phyloP scores from a whole-genome alignment of 1,140 invertebrate species.

The Hormaphis cornu region DNA sequence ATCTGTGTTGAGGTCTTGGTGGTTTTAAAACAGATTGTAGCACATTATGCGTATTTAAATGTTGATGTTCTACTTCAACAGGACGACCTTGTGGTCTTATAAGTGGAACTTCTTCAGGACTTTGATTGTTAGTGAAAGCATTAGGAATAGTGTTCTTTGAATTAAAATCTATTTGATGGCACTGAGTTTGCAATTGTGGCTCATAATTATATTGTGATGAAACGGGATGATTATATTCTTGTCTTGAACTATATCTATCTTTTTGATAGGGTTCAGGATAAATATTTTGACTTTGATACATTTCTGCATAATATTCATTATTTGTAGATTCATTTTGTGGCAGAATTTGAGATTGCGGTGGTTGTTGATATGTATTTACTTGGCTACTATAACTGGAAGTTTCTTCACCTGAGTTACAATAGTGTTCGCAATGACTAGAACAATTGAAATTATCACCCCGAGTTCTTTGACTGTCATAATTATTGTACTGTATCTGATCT shows the following conservation, averaged over 20 bases:
- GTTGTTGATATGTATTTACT: conserved; percentile 13
- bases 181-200: background rate
- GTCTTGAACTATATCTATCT: background rate
- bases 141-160: background rate
- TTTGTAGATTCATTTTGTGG: conserved; percentile 6
- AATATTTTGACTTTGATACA: conserved; percentile 20
- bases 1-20: conserved; percentile 36
- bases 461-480: conserved; percentile 22
- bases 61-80: conserved; percentile 3
- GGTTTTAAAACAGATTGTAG: conserved; percentile 39
- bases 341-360: background rate
- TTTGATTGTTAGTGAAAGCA: background rate
- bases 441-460: conserved; percentile 13
- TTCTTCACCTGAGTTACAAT: conserved; percentile 10
- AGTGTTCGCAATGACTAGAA: conserved; percentile 29
- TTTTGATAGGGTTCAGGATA: background rate
- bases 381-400: conserved; percentile 16
- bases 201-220: conserved; percentile 4
- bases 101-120: background rate
- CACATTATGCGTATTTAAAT: conserved; percentile 44
- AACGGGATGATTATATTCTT: no score
- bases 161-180: conserved; percentile 11
- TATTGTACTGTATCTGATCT: conserved; percentile 18
- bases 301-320: conserved; percentile 11
- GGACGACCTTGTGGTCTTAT: background rate